Evolutionary conservation across 2,797 vertebrate species (phyloP).

Genomic region (Smutsia gigantea): DNA sequence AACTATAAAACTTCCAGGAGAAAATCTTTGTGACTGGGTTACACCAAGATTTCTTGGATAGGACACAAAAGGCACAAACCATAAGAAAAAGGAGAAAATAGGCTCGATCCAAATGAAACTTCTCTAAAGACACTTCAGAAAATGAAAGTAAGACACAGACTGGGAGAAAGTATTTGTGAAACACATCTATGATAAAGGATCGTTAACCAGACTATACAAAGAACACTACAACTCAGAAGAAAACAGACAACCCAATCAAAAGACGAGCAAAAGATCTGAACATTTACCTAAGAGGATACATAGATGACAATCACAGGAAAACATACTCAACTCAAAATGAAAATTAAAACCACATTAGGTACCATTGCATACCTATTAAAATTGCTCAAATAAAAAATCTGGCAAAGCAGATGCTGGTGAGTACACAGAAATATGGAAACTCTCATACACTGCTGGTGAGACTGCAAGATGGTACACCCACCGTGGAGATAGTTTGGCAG

Average conservation of each 20-base stretch:
- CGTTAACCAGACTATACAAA: background rate
- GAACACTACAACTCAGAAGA: conserved; percentile 11
- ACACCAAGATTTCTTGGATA: background rate
- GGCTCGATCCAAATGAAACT: background rate
- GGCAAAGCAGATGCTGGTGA: background rate
- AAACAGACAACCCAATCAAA: background rate
- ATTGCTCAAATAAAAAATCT: background rate
- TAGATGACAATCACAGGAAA: background rate
- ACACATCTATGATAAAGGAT: background rate
- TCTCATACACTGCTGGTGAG: background rate
- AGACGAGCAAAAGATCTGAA: background rate
- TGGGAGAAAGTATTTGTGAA: conserved; percentile 39
- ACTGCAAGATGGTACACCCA: background rate
- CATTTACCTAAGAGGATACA: background rate
- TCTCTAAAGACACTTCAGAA: conserved; percentile 19
- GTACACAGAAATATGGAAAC: background rate
- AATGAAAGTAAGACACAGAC: background rate
- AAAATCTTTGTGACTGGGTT: conserved; percentile 36
- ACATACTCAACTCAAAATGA: conserved; percentile 6
- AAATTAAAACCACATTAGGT: background rate
- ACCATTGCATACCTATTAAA: background rate
- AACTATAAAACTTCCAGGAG: background rate
- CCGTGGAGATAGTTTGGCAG: background rate
- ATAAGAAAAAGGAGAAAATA: background rate
- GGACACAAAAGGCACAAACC: background rate